Base-by-base conservation (phyloP, 2,113 vertebrate genomes). In the Caranx ignobilis region DNA sequence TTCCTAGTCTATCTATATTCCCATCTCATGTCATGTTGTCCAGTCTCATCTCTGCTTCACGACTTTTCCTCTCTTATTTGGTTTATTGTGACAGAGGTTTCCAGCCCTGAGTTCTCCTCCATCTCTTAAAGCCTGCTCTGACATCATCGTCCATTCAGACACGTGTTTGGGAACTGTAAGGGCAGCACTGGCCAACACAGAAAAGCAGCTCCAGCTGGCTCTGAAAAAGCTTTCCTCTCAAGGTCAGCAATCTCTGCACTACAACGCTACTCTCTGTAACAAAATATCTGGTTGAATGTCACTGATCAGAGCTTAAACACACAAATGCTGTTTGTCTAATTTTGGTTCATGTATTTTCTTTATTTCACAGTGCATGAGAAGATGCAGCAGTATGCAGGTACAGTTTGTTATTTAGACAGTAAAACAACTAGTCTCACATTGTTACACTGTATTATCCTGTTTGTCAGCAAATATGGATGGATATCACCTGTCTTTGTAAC, bases 341-440 rank as follows among this genome's bases (percentile, higher is more conserved):
- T 73, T 62, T 35, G 9, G 0, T 26, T 19, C 0, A 6, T 57
- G 0, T 80, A 2, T 75, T 60, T 2, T 68, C 48, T 10, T 79
- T 54, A 31, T 26, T 34, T 39, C 68, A 31, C 86, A 94, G 94
- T 93, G 34, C 81, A 90, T 47, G 79, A 91, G 32, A 82, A 55
- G 81, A 77, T 94, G 47, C 82, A 83, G 35, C 75, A 78, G 39
- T 90, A 91, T 73, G 71, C 89, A 93, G 92, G 93, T 93, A 71
- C 31, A 52, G 31, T 45, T 57, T 11, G 1, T 26, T 26, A 57
- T 6, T 50, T 3, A 32, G 3, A 48, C 18, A 50, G 18, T n/a
- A 50, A 50, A 50, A 50, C 9, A 55, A 55, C 8, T 8, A 55
- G n/a, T 55, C 52, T 52, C 19, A 11, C n/a, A 21, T 50, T n/a